Evolutionary conservation across 2,888 invertebrate species (phyloP), one percentile per base, ranked within the genome.

Genomic region (Heteromurus nitidus): DNA sequence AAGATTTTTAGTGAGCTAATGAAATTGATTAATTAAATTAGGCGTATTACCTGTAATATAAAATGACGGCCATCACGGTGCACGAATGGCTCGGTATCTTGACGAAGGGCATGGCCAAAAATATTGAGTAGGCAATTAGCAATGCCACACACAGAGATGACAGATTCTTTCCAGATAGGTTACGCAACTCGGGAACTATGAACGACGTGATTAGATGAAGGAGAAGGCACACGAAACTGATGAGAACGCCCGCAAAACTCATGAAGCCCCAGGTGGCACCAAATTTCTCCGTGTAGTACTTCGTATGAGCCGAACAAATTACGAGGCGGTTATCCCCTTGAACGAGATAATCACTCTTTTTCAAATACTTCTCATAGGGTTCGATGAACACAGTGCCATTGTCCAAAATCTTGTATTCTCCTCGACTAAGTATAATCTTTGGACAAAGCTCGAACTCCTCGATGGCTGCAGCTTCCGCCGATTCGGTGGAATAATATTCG

Each of bases 81-180:
- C 91, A 91, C 3, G 88, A 87, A 5, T 72, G 72, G 13, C 85
- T 84, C 5, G 86, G 84, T 75, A 86, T 85, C 36, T 86, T 80
- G 20, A 89, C 87, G 73, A 90, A 88, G 69, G 90, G 89, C 31
- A 89, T 89, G 20, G 89, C 88, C 79, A 90, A 88, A 88, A 91
- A 91, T 53, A 89, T 88, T n/a, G 88, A 84, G 87, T 91, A 91
- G 0, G 90, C 91, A 7, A 89, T 85, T 72, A 91, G 88, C 11
- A 91, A 88, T 0, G 91, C 88, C 20, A 89, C 86, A 65, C 90
- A 90, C 13, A 91, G 88, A n/a, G 90, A 90, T n/a, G 91, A 90
- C 58, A 91, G 86, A 85, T 91, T 91, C 86, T 90, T 91, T 20
- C 91, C 91, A 2, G 91, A 91, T 36, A 91, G 88, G 85, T 91